Conservation (phyloP, 2,888 invertebrate genomes). For the Cyclophora punctaria region DNA sequence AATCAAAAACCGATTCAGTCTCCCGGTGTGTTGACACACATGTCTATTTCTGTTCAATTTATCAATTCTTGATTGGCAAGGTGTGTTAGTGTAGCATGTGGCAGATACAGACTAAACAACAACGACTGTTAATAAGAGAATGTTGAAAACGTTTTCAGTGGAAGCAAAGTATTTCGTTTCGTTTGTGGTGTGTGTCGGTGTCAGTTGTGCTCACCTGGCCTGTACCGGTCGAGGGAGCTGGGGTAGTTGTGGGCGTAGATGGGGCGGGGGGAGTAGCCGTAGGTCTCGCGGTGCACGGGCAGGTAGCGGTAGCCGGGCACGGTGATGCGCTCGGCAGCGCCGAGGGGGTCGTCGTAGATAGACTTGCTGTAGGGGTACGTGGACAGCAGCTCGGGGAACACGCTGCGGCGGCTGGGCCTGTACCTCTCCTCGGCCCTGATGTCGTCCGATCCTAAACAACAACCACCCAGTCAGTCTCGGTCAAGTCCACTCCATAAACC, state of each 20-base stretch:
- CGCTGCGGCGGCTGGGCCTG: conserved; percentile 81
- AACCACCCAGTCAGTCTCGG: too few species aligned
- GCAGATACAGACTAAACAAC: conserved; percentile 12
- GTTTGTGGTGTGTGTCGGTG: conserved; percentile 6
- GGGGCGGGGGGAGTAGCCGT: conserved; percentile 91
- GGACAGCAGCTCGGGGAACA: conserved; percentile 83
- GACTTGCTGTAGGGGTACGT: conserved; percentile 88
- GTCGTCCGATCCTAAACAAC: conserved; percentile 86
- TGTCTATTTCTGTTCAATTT: conserved; percentile 24
- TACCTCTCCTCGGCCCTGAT: conserved; percentile 91
- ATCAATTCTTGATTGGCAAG: conserved; percentile 27
- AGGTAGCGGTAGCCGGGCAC: conserved; percentile 93
- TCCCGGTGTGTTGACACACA: conserved; percentile 26
- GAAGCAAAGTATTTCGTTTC: neutral
- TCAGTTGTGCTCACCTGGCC: conserved; percentile 82
- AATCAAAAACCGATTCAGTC: conserved; percentile 32
- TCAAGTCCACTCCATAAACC: neutral
- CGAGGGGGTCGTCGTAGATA: conserved; percentile 89
- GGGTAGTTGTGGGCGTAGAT: conserved; percentile 91
- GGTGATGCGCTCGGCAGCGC: conserved; percentile 87
- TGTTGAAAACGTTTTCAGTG: neutral
- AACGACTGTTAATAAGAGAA: conserved; percentile 1
- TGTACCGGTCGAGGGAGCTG: conserved; percentile 82
- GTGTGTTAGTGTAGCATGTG: conserved; percentile 33
- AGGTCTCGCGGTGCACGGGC: conserved; percentile 91